phyloP scores from a whole-genome alignment of 1,140 invertebrate species.

The Polypedilum pembai region DNA sequence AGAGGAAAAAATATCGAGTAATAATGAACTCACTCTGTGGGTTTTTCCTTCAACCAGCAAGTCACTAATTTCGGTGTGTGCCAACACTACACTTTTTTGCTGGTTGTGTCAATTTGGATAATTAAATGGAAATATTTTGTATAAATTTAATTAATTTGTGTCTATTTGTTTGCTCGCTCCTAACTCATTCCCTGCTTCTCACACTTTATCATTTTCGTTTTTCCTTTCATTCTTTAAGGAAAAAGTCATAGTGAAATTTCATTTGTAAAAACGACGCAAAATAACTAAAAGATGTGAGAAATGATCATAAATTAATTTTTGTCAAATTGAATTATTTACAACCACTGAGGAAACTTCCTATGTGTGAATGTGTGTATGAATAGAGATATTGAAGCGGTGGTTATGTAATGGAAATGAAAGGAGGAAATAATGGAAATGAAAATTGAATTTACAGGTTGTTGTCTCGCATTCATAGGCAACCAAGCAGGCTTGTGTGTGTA shows the following conservation, averaged over 20 bases:
- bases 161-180: not conserved
- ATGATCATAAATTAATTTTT: slow-evolving; percentile 20
- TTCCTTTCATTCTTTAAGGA: no score
- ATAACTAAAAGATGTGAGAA: not conserved
- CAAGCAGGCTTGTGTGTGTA: no score
- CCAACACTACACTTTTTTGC: not conserved
- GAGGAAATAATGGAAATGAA: not conserved
- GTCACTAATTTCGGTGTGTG: no score
- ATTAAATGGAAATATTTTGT: slow-evolving; percentile 22
- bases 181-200: not conserved
- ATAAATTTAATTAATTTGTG: slow-evolving; percentile 25
- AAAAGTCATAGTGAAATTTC: no score
- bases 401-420: not conserved
- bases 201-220: not conserved
- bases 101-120: not conserved
- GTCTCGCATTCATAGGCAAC: not conserved
- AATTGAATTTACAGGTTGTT: slow-evolving; percentile 13
- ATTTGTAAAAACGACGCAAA: not conserved
- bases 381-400: not conserved
- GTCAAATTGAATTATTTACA: slow-evolving; percentile 19
- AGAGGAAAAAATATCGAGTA: not conserved
- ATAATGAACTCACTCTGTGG: slow-evolving; percentile 8
- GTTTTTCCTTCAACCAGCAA: not conserved
- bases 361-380: not conserved
- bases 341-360: not conserved